phyloP scores from a whole-genome alignment of 2,888 invertebrate species.

The Mesorhabditis sp. region DNA sequence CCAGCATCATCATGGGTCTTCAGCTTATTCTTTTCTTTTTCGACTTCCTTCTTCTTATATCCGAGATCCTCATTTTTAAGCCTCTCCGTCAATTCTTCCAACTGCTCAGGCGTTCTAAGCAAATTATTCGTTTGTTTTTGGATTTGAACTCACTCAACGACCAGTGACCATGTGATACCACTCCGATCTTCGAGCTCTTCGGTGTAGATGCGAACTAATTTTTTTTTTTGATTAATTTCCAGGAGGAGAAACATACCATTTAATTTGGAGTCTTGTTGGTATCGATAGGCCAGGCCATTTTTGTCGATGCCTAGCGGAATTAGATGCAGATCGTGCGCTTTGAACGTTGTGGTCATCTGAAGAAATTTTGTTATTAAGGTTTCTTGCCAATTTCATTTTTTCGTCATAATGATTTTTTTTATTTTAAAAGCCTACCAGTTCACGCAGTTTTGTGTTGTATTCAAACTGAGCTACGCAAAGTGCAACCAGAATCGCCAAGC shows the following conservation, averaged over 20 bases:
- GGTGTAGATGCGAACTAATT: constrained; percentile 84
- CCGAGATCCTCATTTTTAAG: constrained; percentile 35
- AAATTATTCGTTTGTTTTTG: neutral
- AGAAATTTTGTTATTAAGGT: neutral
- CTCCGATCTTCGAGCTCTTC: constrained; percentile 83
- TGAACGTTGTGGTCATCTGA: constrained; percentile 41
- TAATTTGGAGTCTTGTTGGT: constrained; percentile 68
- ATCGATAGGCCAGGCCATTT: constrained; percentile 87
- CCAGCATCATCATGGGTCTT: constrained; percentile 14
- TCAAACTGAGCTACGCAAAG: constrained; percentile 75
- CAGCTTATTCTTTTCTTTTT: constrained; percentile 17
- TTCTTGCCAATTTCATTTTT: neutral
- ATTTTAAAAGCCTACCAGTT: constrained; percentile 52
- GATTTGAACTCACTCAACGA: constrained; percentile 31
- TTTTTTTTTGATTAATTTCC: constrained; percentile 61
- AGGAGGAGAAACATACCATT: constrained; percentile 1
- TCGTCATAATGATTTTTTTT: neutral
- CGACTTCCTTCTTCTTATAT: constrained; percentile 41
- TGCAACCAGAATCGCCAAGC: constrained; percentile 68
- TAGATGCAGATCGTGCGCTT: constrained; percentile 76
- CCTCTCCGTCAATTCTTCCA: constrained; percentile 72
- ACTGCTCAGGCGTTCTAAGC: constrained; percentile 72
- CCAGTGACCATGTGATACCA: constrained; percentile 53
- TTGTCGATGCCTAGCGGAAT: constrained; percentile 87
- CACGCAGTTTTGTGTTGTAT: constrained; percentile 85